Percentiles rank a stretch among this genome's conserved stretches.
Conservation (phyloP, 2,888 invertebrate genomes). For the Eulithis prunata region DNA sequence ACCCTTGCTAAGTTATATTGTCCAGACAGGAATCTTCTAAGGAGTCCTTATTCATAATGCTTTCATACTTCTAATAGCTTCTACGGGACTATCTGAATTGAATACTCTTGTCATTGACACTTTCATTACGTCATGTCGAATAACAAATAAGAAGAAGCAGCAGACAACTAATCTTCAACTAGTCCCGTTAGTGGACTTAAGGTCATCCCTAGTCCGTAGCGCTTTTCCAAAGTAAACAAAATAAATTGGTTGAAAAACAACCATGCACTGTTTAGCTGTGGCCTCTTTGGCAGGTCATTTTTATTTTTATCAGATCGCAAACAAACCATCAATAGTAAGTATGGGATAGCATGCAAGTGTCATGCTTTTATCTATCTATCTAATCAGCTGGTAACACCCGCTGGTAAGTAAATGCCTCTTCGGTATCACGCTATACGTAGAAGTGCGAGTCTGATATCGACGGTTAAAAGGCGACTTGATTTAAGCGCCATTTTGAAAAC, state of each 20-base stretch:
- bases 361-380: slow-evolving; percentile 27
- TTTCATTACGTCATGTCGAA: too few species aligned
- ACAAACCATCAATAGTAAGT: slow-evolving; percentile 40
- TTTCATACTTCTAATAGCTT: too few species aligned
- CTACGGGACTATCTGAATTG: too few species aligned
- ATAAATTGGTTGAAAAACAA: slow-evolving; percentile 63
- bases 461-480: too few species aligned
- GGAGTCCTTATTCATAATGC: too few species aligned
- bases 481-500: too few species aligned
- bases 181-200: slow-evolving; percentile 16
- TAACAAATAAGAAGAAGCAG: too few species aligned
- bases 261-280: slow-evolving; percentile 43
- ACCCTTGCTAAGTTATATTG: too few species aligned
- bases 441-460: not conserved
- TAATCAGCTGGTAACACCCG: slow-evolving; percentile 21
- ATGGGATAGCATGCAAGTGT: slow-evolving; percentile 33
- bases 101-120: too few species aligned
- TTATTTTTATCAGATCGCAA: slow-evolving; percentile 47
- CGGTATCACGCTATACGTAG: slow-evolving; percentile 2
- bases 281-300: slow-evolving; percentile 40
- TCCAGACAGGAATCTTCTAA: too few species aligned
- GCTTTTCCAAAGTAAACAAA: slow-evolving; percentile 51
- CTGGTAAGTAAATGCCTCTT: slow-evolving; percentile 15
- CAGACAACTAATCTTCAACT: not conserved
- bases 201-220: slow-evolving; percentile 37